Base-by-base conservation (phyloP, 2,888 invertebrate species). In the Tetanocera ferruginea region DNA sequence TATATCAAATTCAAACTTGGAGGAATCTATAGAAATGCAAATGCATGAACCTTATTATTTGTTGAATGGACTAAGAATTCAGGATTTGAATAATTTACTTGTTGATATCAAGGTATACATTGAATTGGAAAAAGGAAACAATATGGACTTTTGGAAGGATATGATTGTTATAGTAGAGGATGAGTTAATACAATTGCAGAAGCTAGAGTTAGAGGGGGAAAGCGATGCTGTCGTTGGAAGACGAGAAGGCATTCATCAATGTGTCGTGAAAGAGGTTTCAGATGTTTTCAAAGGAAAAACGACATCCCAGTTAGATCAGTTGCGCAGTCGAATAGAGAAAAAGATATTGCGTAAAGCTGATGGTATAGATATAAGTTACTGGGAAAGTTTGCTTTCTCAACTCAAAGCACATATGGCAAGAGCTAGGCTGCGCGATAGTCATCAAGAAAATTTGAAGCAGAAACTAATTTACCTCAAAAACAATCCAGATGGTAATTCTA, bases 31-130 rank as follows among this genome's bases (percentile, higher is more conserved):
- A 31, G 98, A 99, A 91, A 97, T 99, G 96, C 97, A 99, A 90
- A 97, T 99, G 96, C 97, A 98, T 87, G 98, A 99, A 88, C 99
- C 99, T 0, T 98, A 98, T 88, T 96, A 96, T 0, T 98, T 98
- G 88, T 92, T 99, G 0, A 96, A 97, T 87, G 98, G 98, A 0
- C 91, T 99, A 76, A 94, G 95, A 19, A 93, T 95, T 6, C 94
- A 94, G 82, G 99, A 99, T 89, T 91, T 99, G 28, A 99, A 99
- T 88, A 99, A 99, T 90, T 91, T 99, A 19, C 92, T 98, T 0
- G 98, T 96, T 83, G 99, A 99, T 87, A 99, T 99, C 77, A 96
- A 97, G 90, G 96, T 93, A 9, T 98, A 98, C 90, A 95, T 96
- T 87, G 96, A 98, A 90, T 90, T 99, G 83, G 98, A 99, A 90